These are phyloP conservation scores for Drosophila prosaltans DNA, from an alignment of 1,140 invertebrate genomes.

Conservation along the genomic window DNA sequence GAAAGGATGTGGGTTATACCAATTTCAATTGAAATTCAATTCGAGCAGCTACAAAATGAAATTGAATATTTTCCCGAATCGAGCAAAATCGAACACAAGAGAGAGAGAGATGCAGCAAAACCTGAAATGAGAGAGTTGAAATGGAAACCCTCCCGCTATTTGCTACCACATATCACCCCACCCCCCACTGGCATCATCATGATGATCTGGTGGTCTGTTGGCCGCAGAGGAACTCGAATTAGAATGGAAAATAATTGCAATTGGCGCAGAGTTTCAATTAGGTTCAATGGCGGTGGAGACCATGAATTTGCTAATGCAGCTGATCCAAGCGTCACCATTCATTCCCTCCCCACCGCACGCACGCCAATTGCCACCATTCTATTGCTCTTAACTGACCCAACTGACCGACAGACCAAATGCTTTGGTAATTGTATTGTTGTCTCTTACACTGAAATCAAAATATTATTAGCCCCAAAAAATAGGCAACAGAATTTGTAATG, in stretches of 20 bases:
- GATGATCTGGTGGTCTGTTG: conserved; percentile 22
- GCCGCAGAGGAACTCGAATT: conserved; percentile 59
- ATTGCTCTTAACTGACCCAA: background rate
- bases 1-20: conserved; percentile 16
- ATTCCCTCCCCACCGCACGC: background rate
- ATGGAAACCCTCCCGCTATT: background rate
- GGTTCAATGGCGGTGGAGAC: conserved; percentile 32
- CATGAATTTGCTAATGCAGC: conserved; percentile 61
- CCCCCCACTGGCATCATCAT: background rate
- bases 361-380: background rate
- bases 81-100: background rate
- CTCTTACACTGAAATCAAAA: background rate
- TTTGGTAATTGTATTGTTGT: conserved; percentile 11
- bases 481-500: background rate
- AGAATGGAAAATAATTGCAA: conserved; percentile 78
- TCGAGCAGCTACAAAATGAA: conserved; percentile 46
- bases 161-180: background rate
- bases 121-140: conserved; percentile 27
- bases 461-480: background rate
- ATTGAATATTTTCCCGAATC: conserved; percentile 43
- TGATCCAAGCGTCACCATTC: conserved; percentile 25
- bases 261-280: conserved; percentile 73
- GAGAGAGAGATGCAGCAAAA: conserved; percentile 8
- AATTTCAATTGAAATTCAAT: conserved; percentile 67
- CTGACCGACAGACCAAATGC: background rate